These are phyloP conservation scores for Apamea crenata DNA, from an alignment of 2,888 invertebrate species.

Conservation along the genomic window DNA sequence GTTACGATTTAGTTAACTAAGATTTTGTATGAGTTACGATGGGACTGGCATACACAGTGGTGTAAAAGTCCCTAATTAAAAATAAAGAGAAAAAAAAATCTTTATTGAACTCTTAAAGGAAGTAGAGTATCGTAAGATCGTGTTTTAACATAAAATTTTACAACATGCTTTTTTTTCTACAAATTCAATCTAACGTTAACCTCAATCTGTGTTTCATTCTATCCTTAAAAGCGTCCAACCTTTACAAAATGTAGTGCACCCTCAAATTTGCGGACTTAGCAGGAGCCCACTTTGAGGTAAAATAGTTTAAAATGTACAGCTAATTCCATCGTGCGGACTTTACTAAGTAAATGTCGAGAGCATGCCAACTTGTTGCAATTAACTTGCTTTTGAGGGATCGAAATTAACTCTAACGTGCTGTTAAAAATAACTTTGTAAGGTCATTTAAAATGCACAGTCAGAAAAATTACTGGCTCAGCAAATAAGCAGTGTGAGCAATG, in stretches of 20 bases:
- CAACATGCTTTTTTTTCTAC: neutral
- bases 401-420: neutral
- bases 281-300: constrained; percentile 19
- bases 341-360: constrained; percentile 6
- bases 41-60: too few relatives aligned
- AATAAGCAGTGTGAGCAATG: too few relatives aligned
- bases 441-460: neutral
- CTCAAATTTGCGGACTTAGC: constrained; percentile 11
- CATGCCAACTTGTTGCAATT: constrained; percentile 27
- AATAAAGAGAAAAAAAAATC: too few relatives aligned
- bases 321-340: constrained; percentile 21
- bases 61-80: too few relatives aligned
- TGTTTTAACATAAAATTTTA: neutral
- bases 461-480: too few relatives aligned
- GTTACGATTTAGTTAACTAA: too few relatives aligned
- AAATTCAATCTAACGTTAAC: neutral
- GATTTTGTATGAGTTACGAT: too few relatives aligned
- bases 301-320: constrained; percentile 35
- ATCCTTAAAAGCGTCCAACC: constrained; percentile 10
- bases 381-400: neutral
- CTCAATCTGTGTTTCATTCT: neutral
- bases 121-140: neutral
- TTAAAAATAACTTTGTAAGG: neutral
- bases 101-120: too few relatives aligned
- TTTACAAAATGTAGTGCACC: constrained; percentile 19